Evolutionary conservation across 2,797 vertebrate species (phyloP).

Genomic region (Bradypodion pumilum): DNA sequence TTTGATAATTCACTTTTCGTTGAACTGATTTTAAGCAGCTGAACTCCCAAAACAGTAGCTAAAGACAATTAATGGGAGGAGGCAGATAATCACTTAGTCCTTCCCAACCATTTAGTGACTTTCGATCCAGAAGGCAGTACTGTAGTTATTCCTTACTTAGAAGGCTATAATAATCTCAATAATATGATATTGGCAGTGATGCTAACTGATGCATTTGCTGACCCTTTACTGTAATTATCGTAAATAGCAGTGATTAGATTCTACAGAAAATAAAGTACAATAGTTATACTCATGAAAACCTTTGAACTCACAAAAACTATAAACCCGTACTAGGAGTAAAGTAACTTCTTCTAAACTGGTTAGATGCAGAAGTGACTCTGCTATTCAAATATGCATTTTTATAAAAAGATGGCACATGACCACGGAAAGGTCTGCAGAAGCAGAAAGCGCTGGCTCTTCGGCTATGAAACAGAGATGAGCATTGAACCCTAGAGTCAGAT

Average conservation of each 20-base stretch:
- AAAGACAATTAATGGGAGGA: neutral
- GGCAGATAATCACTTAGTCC: neutral
- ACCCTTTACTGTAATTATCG: neutral
- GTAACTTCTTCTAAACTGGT: neutral
- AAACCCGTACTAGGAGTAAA: neutral
- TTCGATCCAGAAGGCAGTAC: neutral
- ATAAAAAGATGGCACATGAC: neutral
- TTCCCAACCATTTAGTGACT: neutral
- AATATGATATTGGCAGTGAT: neutral
- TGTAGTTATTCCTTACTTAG: constrained; percentile 9
- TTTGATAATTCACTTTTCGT: neutral
- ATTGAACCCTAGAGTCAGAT: no score
- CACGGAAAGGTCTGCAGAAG: no score
- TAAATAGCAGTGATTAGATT: neutral
- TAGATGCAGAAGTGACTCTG: neutral
- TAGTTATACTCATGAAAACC: neutral
- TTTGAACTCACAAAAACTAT: neutral
- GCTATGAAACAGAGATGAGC: no score
- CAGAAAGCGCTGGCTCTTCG: no score
- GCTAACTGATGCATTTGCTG: neutral
- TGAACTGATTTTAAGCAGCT: neutral
- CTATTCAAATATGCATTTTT: neutral
- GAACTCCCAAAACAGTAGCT: neutral
- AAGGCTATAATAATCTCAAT: neutral
- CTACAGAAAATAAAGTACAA: neutral